Evolutionary conservation across 2,888 invertebrate species (phyloP).

Genomic region (Microchrysa polita): DNA sequence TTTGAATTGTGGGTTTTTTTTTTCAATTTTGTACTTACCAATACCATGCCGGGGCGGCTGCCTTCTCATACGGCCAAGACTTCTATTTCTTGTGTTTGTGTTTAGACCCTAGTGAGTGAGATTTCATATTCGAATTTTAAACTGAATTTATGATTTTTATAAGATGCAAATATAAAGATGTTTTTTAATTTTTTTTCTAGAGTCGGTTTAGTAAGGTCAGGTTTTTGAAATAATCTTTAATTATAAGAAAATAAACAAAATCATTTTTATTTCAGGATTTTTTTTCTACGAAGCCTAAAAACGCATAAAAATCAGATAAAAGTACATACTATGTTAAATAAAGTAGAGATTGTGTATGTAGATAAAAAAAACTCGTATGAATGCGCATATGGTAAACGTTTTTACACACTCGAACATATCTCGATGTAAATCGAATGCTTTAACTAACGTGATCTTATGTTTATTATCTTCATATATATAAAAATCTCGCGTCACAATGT

Average conservation of each 20-base stretch:
- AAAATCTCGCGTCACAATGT: too few species aligned
- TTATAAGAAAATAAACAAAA: too few species aligned
- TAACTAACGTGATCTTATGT: too few species aligned
- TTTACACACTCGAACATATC: too few species aligned
- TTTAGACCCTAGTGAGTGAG: constrained; percentile 62
- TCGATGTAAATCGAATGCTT: too few species aligned
- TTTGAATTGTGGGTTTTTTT: constrained; percentile 17
- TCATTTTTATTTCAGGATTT: constrained; percentile 23
- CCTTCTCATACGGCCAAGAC: constrained; percentile 66
- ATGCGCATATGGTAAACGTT: too few species aligned
- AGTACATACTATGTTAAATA: constrained; percentile 10
- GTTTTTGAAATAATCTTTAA: too few species aligned
- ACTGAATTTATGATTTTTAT: constrained; percentile 32
- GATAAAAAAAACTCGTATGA: too few species aligned
- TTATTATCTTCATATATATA: too few species aligned
- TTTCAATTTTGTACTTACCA: constrained; percentile 59
- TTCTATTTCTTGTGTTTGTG: constrained; percentile 66
- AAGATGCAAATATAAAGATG: constrained; percentile 12
- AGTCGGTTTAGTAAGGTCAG: constrained; percentile 50
- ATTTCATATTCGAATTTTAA: constrained; percentile 44
- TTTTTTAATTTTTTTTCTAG: constrained; percentile 24
- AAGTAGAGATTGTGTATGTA: too few species aligned
- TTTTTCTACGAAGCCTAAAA: constrained; percentile 27
- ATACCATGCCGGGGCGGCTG: constrained; percentile 67
- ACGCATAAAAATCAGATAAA: constrained; percentile 36